These are phyloP conservation scores for Nemapogon koenigi DNA, from an alignment of 2,888 invertebrate species.

Conservation along the genomic window DNA sequence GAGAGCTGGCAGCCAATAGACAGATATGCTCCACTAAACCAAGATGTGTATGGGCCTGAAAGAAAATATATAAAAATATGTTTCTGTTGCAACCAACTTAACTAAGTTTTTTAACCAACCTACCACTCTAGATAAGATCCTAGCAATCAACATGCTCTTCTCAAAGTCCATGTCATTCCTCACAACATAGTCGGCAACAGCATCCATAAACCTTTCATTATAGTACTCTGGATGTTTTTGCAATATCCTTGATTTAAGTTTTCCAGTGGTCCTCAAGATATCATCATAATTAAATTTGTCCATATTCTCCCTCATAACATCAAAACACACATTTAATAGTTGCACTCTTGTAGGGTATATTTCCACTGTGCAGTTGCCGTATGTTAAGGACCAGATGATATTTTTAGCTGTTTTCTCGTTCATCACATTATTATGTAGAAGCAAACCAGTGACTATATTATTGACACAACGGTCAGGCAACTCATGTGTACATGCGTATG, in stretches of 20 bases:
- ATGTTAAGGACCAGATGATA: slow-evolving; percentile 63
- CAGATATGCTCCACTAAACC: slow-evolving; percentile 66
- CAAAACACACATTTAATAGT: slow-evolving; percentile 56
- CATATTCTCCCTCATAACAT: slow-evolving; percentile 47
- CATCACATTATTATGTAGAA: slow-evolving; percentile 44
- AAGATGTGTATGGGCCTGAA: slow-evolving; percentile 64
- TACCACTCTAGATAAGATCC: slow-evolving; percentile 63
- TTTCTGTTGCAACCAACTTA: not conserved
- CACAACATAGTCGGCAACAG: slow-evolving; percentile 48
- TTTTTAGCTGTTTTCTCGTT: slow-evolving; percentile 53
- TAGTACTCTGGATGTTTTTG: slow-evolving; percentile 63
- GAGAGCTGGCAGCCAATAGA: slow-evolving; percentile 42
- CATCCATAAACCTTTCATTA: slow-evolving; percentile 65
- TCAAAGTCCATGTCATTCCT: slow-evolving; percentile 57
- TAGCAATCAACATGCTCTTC: slow-evolving; percentile 48
- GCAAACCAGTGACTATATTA: slow-evolving; percentile 55
- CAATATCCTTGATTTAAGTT: slow-evolving; percentile 34
- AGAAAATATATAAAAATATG: slow-evolving; percentile 14
- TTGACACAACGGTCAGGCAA: slow-evolving; percentile 57
- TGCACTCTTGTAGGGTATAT: slow-evolving; percentile 43
- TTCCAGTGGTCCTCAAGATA: slow-evolving; percentile 31
- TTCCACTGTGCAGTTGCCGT: slow-evolving; percentile 44
- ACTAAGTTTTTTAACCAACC: slow-evolving; percentile 32
- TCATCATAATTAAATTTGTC: slow-evolving; percentile 48
- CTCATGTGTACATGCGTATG: slow-evolving; percentile 53